Evolutionary conservation across 2,797 vertebrate species (phyloP).

Genomic region (Scomberomorus guttatus): DNA sequence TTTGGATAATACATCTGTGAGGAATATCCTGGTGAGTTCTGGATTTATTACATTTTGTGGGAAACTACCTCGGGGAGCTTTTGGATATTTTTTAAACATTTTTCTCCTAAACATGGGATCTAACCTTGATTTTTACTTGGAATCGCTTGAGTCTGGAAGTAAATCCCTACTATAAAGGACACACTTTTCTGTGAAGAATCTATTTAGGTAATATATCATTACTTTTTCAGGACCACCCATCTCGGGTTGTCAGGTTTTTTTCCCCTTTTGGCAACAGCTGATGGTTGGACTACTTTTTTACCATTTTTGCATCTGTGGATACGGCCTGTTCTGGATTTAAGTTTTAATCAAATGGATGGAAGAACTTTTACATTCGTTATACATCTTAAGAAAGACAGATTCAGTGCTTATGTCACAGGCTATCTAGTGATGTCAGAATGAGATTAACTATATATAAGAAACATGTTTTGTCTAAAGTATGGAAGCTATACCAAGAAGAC

Average conservation of each 20-base stretch:
- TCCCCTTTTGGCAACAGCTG: conserved; percentile 51
- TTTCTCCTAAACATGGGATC: conserved; percentile 80
- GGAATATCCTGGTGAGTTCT: conserved; percentile 87
- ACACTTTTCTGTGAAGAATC: conserved; percentile 64
- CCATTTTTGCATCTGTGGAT: conserved; percentile 78
- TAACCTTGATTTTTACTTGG: conserved; percentile 73
- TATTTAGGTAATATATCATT: conserved; percentile 50
- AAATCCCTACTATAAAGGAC: conserved; percentile 79
- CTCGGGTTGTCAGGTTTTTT: conserved; percentile 48
- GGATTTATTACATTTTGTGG: conserved; percentile 83
- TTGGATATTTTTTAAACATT: conserved; percentile 79
- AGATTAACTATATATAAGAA: conserved; percentile 26
- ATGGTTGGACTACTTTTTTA: conserved; percentile 78
- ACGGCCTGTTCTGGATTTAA: conserved; percentile 80
- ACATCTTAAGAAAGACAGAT: conserved; percentile 42
- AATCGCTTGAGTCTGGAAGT: conserved; percentile 82
- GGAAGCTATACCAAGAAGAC: conserved; percentile 69
- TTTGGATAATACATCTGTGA: conserved; percentile 86
- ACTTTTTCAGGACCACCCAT: conserved; percentile 61
- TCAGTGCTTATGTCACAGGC: conserved; percentile 28
- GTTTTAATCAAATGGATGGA: conserved; percentile 65
- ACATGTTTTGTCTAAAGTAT: conserved; percentile 30
- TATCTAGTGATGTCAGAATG: conserved; percentile 47
- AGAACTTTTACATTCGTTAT: conserved; percentile 45
- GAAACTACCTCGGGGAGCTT: conserved; percentile 80